Conservation (phyloP, 2,113 vertebrate genomes). For the Edolisoma coerulescens region DNA sequence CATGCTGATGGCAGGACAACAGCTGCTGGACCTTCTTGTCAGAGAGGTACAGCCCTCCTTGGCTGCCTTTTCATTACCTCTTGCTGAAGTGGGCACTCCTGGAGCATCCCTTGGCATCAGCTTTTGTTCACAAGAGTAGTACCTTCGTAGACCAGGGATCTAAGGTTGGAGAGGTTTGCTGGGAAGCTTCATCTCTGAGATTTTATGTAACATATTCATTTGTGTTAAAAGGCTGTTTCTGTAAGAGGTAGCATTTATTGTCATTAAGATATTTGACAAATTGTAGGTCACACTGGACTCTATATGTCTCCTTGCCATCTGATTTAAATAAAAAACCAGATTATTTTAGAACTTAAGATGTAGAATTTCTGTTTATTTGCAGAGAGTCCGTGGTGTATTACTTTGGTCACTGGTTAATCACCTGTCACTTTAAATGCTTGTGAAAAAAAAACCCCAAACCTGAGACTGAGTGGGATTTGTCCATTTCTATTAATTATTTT, state of each 20-base stretch:
- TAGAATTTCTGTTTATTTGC: background rate
- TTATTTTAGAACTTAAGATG: background rate
- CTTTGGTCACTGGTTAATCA: background rate
- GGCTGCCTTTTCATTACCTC: accelerated
- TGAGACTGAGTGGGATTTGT: background rate
- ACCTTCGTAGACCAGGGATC: background rate
- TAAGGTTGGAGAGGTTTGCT: background rate
- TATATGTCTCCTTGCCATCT: background rate
- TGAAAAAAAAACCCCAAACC: background rate
- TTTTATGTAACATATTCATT: background rate
- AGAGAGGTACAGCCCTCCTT: background rate
- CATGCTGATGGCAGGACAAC: background rate
- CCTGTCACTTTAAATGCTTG: background rate
- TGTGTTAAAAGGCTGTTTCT: background rate
- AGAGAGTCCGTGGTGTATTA: background rate
- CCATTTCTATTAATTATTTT: background rate
- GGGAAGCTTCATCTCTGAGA: background rate
- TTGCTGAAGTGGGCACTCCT: background rate
- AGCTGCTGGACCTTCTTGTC: background rate
- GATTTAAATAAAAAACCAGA: background rate
- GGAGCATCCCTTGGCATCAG: background rate
- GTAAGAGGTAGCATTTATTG: background rate
- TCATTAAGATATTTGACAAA: background rate
- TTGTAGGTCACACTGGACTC: background rate
- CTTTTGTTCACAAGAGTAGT: background rate